phyloP scores from a whole-genome alignment of 2,797 vertebrate species.

The Amniataba percoides region DNA sequence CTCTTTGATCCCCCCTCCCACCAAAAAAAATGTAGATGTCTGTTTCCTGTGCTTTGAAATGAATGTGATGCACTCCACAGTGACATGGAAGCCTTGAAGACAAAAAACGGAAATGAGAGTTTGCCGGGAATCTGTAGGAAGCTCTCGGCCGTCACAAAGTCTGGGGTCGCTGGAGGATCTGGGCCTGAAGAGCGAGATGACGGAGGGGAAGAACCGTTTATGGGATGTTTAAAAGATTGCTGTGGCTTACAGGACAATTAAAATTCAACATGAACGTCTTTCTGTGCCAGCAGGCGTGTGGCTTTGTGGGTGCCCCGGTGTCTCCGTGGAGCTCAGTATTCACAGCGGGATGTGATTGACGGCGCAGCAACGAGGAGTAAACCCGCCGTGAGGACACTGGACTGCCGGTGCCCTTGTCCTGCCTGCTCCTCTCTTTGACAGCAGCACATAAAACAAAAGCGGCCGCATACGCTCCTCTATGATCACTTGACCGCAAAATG shows the following conservation, averaged over 20 bases:
- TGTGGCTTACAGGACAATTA: slow-evolving; percentile 48
- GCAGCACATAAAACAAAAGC: slow-evolving; percentile 62
- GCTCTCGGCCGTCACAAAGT: slow-evolving; percentile 63
- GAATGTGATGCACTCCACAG: slow-evolving; percentile 56
- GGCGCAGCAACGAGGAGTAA: slow-evolving; percentile 48
- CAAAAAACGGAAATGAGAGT: slow-evolving; percentile 76
- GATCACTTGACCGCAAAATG: slow-evolving; percentile 61
- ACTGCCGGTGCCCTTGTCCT: slow-evolving; percentile 29
- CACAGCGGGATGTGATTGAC: slow-evolving; percentile 62
- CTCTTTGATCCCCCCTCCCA: slow-evolving; percentile 50
- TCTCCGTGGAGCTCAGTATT: slow-evolving; percentile 45
- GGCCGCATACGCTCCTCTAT: slow-evolving; percentile 48
- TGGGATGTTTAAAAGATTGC: slow-evolving; percentile 49
- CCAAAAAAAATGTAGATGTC: slow-evolving; percentile 38
- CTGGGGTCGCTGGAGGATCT: slow-evolving; percentile 67
- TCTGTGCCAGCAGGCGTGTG: slow-evolving; percentile 49
- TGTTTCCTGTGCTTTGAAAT: slow-evolving; percentile 75
- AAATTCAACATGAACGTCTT: slow-evolving; percentile 46
- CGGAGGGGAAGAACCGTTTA: slow-evolving; percentile 43
- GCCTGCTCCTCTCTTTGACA: slow-evolving; percentile 39
- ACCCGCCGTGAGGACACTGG: slow-evolving; percentile 13
- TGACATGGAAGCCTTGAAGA: slow-evolving; percentile 55
- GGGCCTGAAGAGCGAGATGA: slow-evolving; percentile 30
- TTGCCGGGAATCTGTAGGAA: slow-evolving; percentile 71
- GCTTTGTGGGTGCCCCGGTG: slow-evolving; percentile 47